Conservation (phyloP, 2,113 vertebrate species). For the Dicaeum eximium region DNA sequence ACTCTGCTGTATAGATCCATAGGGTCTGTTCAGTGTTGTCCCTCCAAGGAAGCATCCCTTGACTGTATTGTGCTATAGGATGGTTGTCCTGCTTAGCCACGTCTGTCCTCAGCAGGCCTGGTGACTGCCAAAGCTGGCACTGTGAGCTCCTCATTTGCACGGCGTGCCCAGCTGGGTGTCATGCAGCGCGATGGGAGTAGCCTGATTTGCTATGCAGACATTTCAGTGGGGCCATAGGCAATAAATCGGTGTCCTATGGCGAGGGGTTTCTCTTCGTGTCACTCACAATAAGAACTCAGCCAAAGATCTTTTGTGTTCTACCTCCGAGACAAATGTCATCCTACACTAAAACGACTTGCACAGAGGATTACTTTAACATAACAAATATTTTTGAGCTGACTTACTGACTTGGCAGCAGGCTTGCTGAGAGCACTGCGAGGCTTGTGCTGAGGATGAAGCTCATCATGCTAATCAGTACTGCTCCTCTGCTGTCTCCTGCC, state of each 20-base stretch:
- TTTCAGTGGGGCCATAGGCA: neutral
- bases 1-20: neutral
- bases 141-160: neutral
- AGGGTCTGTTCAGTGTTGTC: neutral
- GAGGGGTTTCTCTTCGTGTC: neutral
- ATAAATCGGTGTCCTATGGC: neutral
- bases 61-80: neutral
- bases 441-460: neutral
- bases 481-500: neutral
- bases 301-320: neutral
- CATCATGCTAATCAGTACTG: neutral
- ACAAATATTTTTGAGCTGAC: slow-evolving; percentile 12
- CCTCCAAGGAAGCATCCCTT: neutral
- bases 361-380: neutral
- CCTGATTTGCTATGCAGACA: neutral
- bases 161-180: neutral
- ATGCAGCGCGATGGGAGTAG: neutral
- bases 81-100: neutral
- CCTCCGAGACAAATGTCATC: neutral
- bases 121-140: neutral
- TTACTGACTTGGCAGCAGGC: neutral
- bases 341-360: neutral
- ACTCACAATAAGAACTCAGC: neutral
- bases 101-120: neutral
- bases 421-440: neutral